A percentile compares a stretch with the other conserved stretches of the same genome.
phyloP scores from a whole-genome alignment of 2,797 vertebrate species.

The Poecilia velifera region DNA sequence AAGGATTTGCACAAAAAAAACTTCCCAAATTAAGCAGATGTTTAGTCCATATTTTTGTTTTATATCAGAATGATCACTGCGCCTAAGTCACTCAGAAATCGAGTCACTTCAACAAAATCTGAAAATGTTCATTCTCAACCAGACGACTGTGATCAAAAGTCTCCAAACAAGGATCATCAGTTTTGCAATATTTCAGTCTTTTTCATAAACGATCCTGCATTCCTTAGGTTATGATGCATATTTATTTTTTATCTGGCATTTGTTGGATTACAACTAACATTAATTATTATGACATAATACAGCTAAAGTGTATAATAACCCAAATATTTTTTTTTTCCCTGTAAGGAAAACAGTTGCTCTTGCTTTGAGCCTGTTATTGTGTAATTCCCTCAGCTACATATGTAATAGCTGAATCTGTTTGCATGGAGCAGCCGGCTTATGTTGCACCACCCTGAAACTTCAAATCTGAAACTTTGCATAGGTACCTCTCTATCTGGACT shows the following conservation, averaged over 20 bases:
- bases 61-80: neutral
- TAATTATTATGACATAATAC: neutral
- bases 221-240: neutral
- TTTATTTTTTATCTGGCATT: neutral
- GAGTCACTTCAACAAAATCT: neutral
- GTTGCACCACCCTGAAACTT: slow-evolving; percentile 15
- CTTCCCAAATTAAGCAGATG: neutral
- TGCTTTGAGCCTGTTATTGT: slow-evolving; percentile 11
- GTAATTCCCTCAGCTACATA: neutral
- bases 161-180: neutral
- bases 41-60: neutral
- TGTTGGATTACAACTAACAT: neutral
- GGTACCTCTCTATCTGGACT: slow-evolving; percentile 30
- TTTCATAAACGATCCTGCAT: neutral
- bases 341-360: neutral
- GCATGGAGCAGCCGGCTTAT: slow-evolving; percentile 38
- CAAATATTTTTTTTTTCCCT: neutral
- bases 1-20: neutral
- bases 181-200: neutral
- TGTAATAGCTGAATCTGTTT: slow-evolving; percentile 12
- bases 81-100: neutral
- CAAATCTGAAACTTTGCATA: slow-evolving; percentile 19
- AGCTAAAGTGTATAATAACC: neutral
- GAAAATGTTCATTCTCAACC: neutral
- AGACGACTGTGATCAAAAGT: neutral